Base-by-base conservation (phyloP, 2,113 vertebrate species). In the Ictalurus furcatus region DNA sequence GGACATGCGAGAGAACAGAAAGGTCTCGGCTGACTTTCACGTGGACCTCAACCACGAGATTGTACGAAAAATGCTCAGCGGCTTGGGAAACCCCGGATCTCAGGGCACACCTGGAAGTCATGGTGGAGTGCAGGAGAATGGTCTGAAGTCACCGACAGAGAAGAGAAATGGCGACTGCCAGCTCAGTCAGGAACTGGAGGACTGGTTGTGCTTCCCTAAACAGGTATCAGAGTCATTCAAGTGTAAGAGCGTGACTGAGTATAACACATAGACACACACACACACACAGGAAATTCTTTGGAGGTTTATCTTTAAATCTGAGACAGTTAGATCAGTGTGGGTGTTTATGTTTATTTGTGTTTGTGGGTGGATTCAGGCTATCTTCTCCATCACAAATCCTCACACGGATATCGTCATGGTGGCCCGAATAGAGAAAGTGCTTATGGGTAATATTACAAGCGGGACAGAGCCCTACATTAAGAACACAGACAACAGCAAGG, bases 11-110 rank as follows among this genome's bases (percentile, higher is more conserved):
- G 97, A 98, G 71, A 94, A 94, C 85, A 96, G 97, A 86, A 99
- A 99, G 93, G 96, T 99, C 67, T 99, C 98, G 8, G 98, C 98
- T 1, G 98, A 99, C 93, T 99, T 99, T 86, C 98, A 99, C 0
- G 94, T 98, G 86, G 98, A 99, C 93, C 93, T 99, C 56, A 99
- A 99, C 93, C 98, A 98, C 0, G 89, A 95, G 0, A 91, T 94
- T 0, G 98, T 99, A 85, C 95, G 97, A 86, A 97, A 97, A 92
- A 98, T 99, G 98, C 92, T 99, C 40, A 93, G 94, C 0, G 93
- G 94, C 87, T 91, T 94, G 17, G 92, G 90, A 0, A 63, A 85
- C 28, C 89, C 84, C 40, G 89, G 89, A 91, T 0, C 93, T 91
- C 91, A 90, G 84, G 59, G 90, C 52, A 0, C 16, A 86, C 52